Evolutionary conservation across 2,888 invertebrate species (phyloP), one percentile per base, ranked within the genome.

Genomic region (Julus scandinavius): DNA sequence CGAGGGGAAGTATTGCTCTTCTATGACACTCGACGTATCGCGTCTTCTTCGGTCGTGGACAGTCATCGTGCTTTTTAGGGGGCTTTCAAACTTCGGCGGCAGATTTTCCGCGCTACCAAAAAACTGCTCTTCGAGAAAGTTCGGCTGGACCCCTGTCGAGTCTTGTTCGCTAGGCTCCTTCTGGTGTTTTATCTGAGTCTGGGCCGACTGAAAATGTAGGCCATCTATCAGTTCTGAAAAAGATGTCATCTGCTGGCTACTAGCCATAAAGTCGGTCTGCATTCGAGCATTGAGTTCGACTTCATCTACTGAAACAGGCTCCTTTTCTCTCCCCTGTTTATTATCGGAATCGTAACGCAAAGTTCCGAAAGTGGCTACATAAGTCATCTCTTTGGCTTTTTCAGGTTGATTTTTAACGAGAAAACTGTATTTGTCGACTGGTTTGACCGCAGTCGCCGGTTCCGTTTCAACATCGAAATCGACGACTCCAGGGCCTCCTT

Each of bases 321-420:
- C 0, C 0, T 45, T n/a, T 20, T n/a, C 9, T 6, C 20, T 63
- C n/a, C 49, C 1, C 7, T 87, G 89, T 29, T 0, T 9, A 50
- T 89, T 89, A 40, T 89, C 87, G 15, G 29, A 4, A 83, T 89
- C 89, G 80, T 88, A 89, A 13, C 89, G 45, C 40, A 89, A 80
- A 13, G 29, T 45, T 2, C 89, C 89, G 45, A 89, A 89, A 15
- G 86, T 54, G 50, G 89, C 85, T 1, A 38, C 29, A 41, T 50
- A 88, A 40, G 49, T n/a, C 20, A 87, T 72, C 20, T 88, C 88
- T 38, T 72, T 54, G n/a, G 1, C 2, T 29, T 50, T 11, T 58
- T 86, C 41, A 5, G 7, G 63, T 86, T 0, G 4, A 5, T 9
- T 4, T 58, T 88, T 38, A 17, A 86, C 38, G 7, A 87, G 40